Evolutionary conservation across 2,797 vertebrate species (phyloP), one percentile per base, ranked within the genome.

Genomic region (Harpagifer antarcticus): DNA sequence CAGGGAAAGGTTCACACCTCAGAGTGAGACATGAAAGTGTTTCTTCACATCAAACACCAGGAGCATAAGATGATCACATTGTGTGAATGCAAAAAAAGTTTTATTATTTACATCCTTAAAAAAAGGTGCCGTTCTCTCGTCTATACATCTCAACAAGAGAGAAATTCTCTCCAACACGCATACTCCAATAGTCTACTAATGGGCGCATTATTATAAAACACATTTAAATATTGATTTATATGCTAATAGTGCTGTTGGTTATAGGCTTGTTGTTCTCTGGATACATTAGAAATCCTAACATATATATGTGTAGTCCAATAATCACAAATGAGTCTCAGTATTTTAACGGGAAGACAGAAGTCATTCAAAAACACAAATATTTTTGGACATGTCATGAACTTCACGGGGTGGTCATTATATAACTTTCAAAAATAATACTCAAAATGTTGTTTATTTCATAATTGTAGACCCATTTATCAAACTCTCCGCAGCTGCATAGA

Each of bases 21-120:
- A 62, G 31, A 42, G 49, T 17, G 31, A 67, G 2, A 16, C 48
- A 37, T 74, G n/a, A 31, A 72, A 49, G 57, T 76, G 65, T 78
- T 61, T 68, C 33, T 63, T 58, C 52, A 69, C 49, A 55, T 31
- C 4, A 20, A 43, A 20, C n/a, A 55, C 17, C 14, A 27, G 60
- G 27, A 31, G 4, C 48, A 40, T 13, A 17, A 31, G 13, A 61
- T 49, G 33, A 37, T n/a, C 3, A 57, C 19, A 60, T 70, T 54
- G 44, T 70, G 23, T 75, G 19, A 57, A 55, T 48, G 31, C 49
- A 49, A 55, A 37, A 37, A 16, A 10, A 61, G 45, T 12, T 54
- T 60, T 69, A 68, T 16, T 31, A 47, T 45, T 43, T 16, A 23
- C 27, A 57, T 43, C 52, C 45, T 42, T 37, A 17, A 4, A 37